Evolutionary conservation across 2,113 vertebrate genomes (phyloP).

Genomic region (Pluvianellus socialis): DNA sequence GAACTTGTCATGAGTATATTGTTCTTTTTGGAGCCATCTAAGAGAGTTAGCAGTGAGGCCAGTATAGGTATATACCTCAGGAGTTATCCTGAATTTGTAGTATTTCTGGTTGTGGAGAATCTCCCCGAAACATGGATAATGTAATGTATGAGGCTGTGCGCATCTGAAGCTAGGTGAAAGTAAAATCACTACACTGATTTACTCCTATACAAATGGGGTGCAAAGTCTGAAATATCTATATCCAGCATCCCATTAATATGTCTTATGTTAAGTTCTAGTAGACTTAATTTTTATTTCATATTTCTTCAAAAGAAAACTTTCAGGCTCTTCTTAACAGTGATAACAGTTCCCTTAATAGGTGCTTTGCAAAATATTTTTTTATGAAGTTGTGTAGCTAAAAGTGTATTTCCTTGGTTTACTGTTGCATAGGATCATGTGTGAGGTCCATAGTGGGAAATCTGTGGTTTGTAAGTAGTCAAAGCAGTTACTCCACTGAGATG

Average conservation of each 20-base stretch:
- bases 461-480: not conserved
- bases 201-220: not conserved
- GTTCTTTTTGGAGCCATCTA: not conserved
- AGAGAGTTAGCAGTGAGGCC: not conserved
- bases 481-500: not conserved
- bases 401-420: not conserved
- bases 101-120: not conserved
- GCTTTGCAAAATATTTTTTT: not conserved
- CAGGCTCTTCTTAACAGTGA: not conserved
- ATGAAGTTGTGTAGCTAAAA: not conserved
- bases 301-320: not conserved
- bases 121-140: not conserved
- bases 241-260: not conserved
- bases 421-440: not conserved
- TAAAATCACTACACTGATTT: not conserved
- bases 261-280: not conserved
- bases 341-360: not conserved
- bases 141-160: rapidly evolving
- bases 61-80: not conserved
- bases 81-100: not conserved
- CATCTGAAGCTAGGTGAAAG: not conserved
- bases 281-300: not conserved
- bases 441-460: not conserved
- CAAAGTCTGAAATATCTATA: not conserved
- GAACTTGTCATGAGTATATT: not conserved